Percentiles rank a stretch among this genome's conserved stretches.
Evolutionary conservation across 2,113 vertebrate species (phyloP).

Genomic region (Hystrix brachyura): DNA sequence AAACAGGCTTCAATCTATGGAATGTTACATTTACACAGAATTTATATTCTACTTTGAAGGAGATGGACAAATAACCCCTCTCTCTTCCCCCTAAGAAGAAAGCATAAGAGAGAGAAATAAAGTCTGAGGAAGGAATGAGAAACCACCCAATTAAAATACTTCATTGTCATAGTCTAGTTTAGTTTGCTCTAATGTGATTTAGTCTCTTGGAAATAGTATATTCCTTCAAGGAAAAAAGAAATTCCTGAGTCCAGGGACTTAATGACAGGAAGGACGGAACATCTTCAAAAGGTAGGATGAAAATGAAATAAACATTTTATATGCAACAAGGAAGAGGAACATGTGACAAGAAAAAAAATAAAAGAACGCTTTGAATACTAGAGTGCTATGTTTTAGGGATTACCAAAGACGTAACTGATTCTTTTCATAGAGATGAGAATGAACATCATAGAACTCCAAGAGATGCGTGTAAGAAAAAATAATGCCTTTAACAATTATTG

Average conservation of each 20-base stretch:
- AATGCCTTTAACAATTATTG: background rate
- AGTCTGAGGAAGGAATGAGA: background rate
- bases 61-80: background rate
- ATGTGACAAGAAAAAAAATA: background rate
- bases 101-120: background rate
- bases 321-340: background rate
- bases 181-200: background rate
- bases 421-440: background rate
- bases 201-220: background rate
- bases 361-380: background rate
- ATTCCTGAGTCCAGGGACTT: background rate
- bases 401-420: background rate
- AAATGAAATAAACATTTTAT: background rate
- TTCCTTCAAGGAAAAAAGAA: slow-evolving; percentile 8
- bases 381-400: background rate
- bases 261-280: background rate
- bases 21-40: background rate
- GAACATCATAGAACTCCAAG: background rate
- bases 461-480: background rate
- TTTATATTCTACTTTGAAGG: background rate
- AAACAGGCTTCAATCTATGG: background rate
- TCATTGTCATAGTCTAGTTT: background rate
- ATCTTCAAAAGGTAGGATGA: background rate
- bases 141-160: background rate
- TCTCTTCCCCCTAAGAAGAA: background rate